Conservation (phyloP, 2,888 invertebrate genomes). For the Conops quadrifasciatus region DNA sequence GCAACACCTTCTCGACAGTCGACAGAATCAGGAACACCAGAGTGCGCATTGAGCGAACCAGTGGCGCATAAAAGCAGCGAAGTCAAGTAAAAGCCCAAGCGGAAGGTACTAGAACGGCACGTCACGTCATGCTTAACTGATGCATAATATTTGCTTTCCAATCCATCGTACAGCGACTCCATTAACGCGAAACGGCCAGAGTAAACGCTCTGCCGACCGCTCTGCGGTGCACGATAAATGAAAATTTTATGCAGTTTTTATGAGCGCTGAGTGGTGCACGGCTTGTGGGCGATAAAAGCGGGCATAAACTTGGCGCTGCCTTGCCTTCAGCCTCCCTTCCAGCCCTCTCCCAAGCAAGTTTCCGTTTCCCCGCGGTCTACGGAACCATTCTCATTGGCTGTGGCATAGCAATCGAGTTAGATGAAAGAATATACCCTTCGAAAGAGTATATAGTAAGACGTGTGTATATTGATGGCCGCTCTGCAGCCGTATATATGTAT, state of each 20-base stretch:
- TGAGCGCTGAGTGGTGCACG: neutral
- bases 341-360: neutral
- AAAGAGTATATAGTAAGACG: too few relatives aligned
- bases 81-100: neutral
- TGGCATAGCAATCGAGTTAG: too few relatives aligned
- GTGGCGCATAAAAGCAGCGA: neutral
- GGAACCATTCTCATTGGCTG: too few relatives aligned
- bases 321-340: neutral
- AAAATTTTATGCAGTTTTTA: conserved; percentile 14
- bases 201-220: neutral
- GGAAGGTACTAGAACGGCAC: neutral
- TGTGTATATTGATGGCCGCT: too few relatives aligned
- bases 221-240: neutral
- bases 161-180: neutral
- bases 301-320: too few relatives aligned
- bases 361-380: neutral
- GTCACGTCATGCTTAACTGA: conserved; percentile 19
- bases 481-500: too few relatives aligned
- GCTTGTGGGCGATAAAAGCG: too few relatives aligned
- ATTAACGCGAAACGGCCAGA: neutral
- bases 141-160: conserved; percentile 27
- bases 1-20: neutral
- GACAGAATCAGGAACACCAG: neutral
- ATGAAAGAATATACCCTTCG: too few relatives aligned
- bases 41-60: neutral